phyloP scores from a whole-genome alignment of 1,140 invertebrate species.

The Gonatopus flavifemur region DNA sequence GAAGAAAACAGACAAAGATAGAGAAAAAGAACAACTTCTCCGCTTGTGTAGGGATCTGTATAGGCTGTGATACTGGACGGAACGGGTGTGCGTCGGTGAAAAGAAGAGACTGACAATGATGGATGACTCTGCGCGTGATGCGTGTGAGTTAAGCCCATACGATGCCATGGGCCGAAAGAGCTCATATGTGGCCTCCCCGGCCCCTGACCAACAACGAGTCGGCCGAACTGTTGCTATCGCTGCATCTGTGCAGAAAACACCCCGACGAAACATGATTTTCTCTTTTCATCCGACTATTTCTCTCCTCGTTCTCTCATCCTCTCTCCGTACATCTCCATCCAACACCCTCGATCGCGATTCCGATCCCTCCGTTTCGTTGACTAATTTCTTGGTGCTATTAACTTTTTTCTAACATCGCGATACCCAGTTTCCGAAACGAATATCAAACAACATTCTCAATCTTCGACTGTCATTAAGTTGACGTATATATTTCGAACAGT shows the following conservation, averaged over 20 bases:
- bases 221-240: conserved; percentile 53
- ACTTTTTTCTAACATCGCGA: conserved; percentile 33
- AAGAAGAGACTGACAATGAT: conserved; percentile 54
- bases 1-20: too few relatives aligned
- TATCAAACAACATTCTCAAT: too few relatives aligned
- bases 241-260: conserved; percentile 52
- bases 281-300: not conserved
- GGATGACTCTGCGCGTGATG: conserved; percentile 52
- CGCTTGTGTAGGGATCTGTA: too few relatives aligned
- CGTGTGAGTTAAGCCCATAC: conserved; percentile 54
- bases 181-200: conserved; percentile 47
- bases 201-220: conserved; percentile 40
- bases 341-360: conserved; percentile 3
- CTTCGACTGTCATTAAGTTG: too few relatives aligned
- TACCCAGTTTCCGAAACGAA: not conserved
- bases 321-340: too few relatives aligned
- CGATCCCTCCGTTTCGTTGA: conserved; percentile 33
- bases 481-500: too few relatives aligned
- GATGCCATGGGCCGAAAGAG: conserved; percentile 39
- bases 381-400: conserved; percentile 52
- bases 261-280: conserved; percentile 24
- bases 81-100: conserved; percentile 38
- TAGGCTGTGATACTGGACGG: conserved; percentile 31
- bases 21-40: too few relatives aligned
- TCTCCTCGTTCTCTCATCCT: conserved; percentile 14